A percentile compares a stretch with the other conserved stretches of the same genome.
Conservation (phyloP, 2,113 vertebrate species). For the Gavialis gangeticus region DNA sequence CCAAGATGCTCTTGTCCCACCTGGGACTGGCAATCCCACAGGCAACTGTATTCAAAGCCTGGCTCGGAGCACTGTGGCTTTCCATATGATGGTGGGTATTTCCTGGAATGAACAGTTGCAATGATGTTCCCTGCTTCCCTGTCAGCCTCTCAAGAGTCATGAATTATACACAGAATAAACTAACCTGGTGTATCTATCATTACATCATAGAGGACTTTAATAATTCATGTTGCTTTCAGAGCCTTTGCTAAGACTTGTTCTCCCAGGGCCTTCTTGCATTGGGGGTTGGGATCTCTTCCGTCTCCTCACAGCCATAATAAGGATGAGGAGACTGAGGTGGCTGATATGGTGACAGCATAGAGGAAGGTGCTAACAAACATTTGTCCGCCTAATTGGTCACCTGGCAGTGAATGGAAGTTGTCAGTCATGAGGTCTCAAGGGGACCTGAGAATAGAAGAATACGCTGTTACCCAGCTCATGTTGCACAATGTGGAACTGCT, state of each 20-base stretch:
- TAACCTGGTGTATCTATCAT: constrained; percentile 73
- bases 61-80: background rate
- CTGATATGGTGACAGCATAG: background rate
- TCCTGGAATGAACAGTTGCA: constrained; percentile 70
- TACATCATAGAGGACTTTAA: constrained; percentile 80
- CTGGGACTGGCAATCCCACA: background rate
- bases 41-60: background rate
- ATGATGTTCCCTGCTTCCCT: constrained; percentile 37
- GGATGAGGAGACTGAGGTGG: background rate
- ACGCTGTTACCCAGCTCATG: too few species aligned
- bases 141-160: constrained; percentile 65
- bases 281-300: constrained; percentile 52
- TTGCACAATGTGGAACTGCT: too few species aligned
- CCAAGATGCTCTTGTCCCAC: background rate
- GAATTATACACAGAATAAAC: constrained; percentile 81
- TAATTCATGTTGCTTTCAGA: constrained; percentile 79
- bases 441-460: constrained; percentile 12
- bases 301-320: constrained; percentile 10
- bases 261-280: background rate
- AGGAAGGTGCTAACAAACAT: constrained; percentile 40
- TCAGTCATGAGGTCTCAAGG: constrained; percentile 43
- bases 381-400: constrained; percentile 49
- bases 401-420: constrained; percentile 9
- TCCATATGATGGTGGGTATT: constrained; percentile 47
- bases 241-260: constrained; percentile 62